Conservation (phyloP, 2,113 vertebrate genomes). For the Uria lomvia region DNA sequence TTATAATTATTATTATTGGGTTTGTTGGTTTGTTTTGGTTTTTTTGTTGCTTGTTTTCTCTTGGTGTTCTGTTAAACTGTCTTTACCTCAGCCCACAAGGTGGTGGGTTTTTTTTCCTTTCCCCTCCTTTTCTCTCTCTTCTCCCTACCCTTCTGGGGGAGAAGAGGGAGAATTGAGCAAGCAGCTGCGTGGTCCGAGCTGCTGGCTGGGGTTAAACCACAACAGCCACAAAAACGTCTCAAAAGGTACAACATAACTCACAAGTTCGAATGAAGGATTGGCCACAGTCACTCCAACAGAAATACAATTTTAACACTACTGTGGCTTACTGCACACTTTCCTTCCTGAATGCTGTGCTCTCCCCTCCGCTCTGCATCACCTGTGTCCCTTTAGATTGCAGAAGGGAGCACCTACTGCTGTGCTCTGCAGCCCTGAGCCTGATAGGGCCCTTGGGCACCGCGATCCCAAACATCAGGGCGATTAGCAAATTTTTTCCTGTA, state of each 20-base stretch:
- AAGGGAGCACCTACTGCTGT: neutral
- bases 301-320: neutral
- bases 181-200: neutral
- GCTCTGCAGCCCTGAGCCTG: neutral
- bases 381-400: neutral
- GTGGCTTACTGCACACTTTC: neutral
- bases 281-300: neutral
- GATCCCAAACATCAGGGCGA: neutral
- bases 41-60: neutral
- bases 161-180: neutral
- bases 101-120: neutral
- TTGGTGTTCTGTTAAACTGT: neutral
- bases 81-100: neutral
- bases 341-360: neutral
- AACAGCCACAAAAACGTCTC: neutral
- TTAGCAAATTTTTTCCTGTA: neutral
- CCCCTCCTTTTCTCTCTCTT: neutral
- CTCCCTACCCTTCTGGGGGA: neutral
- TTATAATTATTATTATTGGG: neutral
- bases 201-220: neutral
- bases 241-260: neutral
- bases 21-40: neutral
- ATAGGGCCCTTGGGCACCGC: fast-evolving
- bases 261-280: neutral
- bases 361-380: neutral